Conservation (phyloP, 2,797 vertebrate genomes). For the Hippocampus kuda region DNA sequence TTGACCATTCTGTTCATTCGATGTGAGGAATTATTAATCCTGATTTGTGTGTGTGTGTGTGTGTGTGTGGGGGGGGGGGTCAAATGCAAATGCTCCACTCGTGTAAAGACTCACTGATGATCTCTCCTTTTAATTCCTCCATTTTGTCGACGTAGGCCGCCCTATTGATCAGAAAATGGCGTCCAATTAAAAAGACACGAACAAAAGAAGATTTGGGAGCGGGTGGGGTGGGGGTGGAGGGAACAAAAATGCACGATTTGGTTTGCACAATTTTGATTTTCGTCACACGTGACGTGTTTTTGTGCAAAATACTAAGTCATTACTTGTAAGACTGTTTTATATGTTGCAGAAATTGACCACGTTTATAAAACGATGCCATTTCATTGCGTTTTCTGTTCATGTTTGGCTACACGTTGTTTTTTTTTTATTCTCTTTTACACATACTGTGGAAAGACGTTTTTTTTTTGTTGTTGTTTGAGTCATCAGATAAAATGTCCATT, state of each 20-base stretch:
- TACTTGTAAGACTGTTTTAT: too few species aligned
- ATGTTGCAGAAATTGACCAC: too few species aligned
- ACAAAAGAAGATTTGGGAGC: too few species aligned
- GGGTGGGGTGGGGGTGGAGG: too few species aligned
- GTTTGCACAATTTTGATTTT: background rate
- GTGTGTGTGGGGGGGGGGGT: background rate
- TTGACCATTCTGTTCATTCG: constrained; percentile 61
- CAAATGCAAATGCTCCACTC: background rate
- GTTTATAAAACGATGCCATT: too few species aligned
- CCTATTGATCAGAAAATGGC: constrained; percentile 3
- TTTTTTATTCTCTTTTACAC: too few species aligned
- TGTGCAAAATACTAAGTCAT: background rate
- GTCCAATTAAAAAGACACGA: background rate
- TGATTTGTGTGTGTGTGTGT: too few species aligned
- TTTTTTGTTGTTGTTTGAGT: too few species aligned
- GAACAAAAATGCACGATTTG: background rate
- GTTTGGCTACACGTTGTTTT: too few species aligned
- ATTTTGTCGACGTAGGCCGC: constrained; percentile 16
- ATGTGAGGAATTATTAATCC: constrained; percentile 67
- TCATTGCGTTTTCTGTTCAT: too few species aligned
- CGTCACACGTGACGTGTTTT: background rate
- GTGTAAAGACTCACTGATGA: constrained; percentile 4
- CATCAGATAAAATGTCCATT: too few species aligned
- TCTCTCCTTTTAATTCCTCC: background rate
- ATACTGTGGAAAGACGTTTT: too few species aligned